These are phyloP conservation scores for Pseudomyrmex sp. DNA, from an alignment of 1,140 invertebrate species.

Conservation along the genomic window DNA sequence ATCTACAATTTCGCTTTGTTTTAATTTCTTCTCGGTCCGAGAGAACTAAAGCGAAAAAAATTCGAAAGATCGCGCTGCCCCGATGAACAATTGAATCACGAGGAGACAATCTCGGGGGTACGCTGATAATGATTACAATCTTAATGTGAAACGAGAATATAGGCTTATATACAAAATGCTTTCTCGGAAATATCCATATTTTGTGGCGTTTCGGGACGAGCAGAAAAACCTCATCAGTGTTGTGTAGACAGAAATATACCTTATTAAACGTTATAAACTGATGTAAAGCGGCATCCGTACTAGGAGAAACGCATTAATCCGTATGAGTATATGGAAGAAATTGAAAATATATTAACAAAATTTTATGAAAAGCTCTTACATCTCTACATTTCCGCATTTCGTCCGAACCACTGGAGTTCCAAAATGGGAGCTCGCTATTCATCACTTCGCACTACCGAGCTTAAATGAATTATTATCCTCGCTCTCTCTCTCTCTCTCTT, in stretches of 20 bases:
- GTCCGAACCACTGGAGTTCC: too few species aligned
- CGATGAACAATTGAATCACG: neutral
- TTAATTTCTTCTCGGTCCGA: slow-evolving; percentile 9
- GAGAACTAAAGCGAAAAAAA: neutral
- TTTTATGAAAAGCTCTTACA: slow-evolving; percentile 49
- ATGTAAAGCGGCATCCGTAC: slow-evolving; percentile 75
- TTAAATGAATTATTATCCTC: too few species aligned
- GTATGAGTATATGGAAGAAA: slow-evolving; percentile 47
- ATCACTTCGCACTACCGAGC: too few species aligned
- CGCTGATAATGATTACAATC: neutral
- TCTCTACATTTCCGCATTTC: too few species aligned
- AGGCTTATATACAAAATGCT: slow-evolving; percentile 45
- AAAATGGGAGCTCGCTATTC: too few species aligned
- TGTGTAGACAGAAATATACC: slow-evolving; percentile 67
- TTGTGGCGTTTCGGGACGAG: slow-evolving; percentile 56
- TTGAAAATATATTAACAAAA: slow-evolving; percentile 71
- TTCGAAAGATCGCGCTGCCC: neutral
- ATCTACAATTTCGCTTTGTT: slow-evolving; percentile 12
- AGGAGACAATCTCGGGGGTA: slow-evolving; percentile 23
- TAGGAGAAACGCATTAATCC: slow-evolving; percentile 51
- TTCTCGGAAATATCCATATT: slow-evolving; percentile 44
- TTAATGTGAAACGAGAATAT: slow-evolving; percentile 5
- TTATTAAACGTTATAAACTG: slow-evolving; percentile 65
- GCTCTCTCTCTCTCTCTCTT: slow-evolving; percentile 15
- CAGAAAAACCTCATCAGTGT: slow-evolving; percentile 64